Evolutionary conservation across 1,140 invertebrate genomes (phyloP).

Genomic region (Dufourea novaeangliae): DNA sequence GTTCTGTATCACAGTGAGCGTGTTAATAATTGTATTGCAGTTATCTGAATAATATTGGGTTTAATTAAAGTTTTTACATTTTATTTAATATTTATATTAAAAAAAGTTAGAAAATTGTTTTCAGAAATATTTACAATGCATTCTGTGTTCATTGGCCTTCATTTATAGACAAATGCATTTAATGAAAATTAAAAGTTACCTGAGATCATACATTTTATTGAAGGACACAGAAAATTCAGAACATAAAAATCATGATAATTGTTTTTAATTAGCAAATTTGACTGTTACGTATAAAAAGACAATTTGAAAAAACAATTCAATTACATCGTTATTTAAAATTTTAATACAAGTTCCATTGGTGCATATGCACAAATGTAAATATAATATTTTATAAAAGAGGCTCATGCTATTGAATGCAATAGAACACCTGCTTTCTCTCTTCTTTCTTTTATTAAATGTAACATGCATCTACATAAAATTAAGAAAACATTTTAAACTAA

Average conservation of each 20-base stretch:
- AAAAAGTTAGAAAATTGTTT: too few relatives aligned
- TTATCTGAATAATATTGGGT: too few relatives aligned
- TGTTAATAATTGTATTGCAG: too few relatives aligned
- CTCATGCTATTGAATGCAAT: background rate
- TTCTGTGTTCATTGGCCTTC: constrained; percentile 74
- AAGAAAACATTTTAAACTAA: constrained; percentile 47
- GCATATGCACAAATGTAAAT: constrained; percentile 17
- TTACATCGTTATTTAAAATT: background rate
- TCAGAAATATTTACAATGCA: too few relatives aligned
- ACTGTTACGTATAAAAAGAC: constrained; percentile 9
- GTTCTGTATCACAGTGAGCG: too few relatives aligned
- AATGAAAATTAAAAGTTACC: constrained; percentile 23
- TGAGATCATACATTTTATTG: constrained; percentile 32
- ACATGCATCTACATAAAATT: constrained; percentile 30
- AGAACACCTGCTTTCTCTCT: constrained; percentile 7
- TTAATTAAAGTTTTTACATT: too few relatives aligned
- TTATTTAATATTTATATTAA: too few relatives aligned
- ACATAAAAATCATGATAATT: background rate
- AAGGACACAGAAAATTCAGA: background rate
- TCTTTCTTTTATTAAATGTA: constrained; percentile 24
- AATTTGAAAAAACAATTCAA: constrained; percentile 5
- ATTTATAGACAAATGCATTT: constrained; percentile 63
- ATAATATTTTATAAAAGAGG: constrained; percentile 1
- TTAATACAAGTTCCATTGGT: constrained; percentile 24
- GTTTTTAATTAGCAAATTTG: constrained; percentile 24